These are phyloP conservation scores for Xerus rutilus DNA, from an alignment of 2,797 vertebrate genomes.

Conservation along the genomic window DNA sequence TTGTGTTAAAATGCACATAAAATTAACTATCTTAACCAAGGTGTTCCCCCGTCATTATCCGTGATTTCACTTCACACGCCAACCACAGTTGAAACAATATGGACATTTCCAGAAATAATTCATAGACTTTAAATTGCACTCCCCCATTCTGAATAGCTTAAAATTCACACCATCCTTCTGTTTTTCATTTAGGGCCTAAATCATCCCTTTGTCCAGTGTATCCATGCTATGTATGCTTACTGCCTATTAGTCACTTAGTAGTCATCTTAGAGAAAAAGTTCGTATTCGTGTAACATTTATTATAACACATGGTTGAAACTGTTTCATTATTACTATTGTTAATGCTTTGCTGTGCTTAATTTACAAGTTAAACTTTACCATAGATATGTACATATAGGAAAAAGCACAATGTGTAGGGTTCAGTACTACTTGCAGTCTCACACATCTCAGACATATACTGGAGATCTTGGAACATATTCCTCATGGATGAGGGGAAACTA, in stretches of 20 bases:
- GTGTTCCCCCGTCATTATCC: neutral
- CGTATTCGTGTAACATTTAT: neutral
- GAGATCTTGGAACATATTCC: neutral
- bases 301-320: neutral
- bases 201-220: neutral
- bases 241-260: neutral
- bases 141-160: neutral
- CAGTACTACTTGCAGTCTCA: neutral
- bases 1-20: neutral
- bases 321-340: neutral
- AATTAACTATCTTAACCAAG: neutral
- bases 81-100: neutral
- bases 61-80: neutral
- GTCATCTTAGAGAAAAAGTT: neutral
- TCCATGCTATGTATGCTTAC: no score
- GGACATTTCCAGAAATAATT: neutral
- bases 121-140: neutral
- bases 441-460: neutral
- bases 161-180: neutral
- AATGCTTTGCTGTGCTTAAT: neutral
- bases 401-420: neutral
- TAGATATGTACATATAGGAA: neutral
- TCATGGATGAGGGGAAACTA: neutral
- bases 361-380: neutral
- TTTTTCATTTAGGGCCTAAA: neutral